These are phyloP conservation scores for Nesometra sesokonis DNA, from an alignment of 35 echinoderm and acorn worm species.

Conservation along the genomic window DNA sequence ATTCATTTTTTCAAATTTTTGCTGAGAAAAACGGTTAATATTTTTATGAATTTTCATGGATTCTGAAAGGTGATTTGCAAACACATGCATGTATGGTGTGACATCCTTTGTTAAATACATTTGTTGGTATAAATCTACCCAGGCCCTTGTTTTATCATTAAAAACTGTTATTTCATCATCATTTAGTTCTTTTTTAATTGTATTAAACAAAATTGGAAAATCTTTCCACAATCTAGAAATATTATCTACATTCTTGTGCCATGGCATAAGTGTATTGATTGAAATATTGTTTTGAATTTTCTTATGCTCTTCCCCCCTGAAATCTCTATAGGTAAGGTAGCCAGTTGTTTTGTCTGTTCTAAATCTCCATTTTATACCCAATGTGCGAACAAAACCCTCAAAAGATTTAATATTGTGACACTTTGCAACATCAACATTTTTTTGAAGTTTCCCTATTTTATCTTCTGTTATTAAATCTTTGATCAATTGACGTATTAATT, in stretches of 20 bases:
- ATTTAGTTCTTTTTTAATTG: not conserved
- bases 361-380: not conserved
- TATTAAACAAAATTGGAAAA: not conserved
- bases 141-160: not conserved
- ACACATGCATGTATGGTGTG: constrained; percentile 14
- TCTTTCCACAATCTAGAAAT: not conserved
- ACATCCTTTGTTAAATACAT: constrained; percentile 19
- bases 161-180: not conserved
- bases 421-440: not conserved
- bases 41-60: not conserved
- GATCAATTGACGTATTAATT: constrained; percentile 21
- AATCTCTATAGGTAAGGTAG: constrained; percentile 12
- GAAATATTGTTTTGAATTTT: not conserved
- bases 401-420: not conserved
- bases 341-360: not conserved
- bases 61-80: not conserved
- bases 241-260: not conserved
- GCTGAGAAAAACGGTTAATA: not conserved
- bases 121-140: constrained; percentile 12
- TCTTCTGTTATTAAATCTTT: constrained; percentile 12
- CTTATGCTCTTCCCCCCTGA: constrained; percentile 37
- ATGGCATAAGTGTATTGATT: not conserved
- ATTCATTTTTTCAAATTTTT: not conserved
- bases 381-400: not conserved
- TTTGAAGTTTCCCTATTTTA: constrained; percentile 9